Base-by-base conservation (phyloP, 2,888 invertebrate species). In the Amphipoea oculea region DNA sequence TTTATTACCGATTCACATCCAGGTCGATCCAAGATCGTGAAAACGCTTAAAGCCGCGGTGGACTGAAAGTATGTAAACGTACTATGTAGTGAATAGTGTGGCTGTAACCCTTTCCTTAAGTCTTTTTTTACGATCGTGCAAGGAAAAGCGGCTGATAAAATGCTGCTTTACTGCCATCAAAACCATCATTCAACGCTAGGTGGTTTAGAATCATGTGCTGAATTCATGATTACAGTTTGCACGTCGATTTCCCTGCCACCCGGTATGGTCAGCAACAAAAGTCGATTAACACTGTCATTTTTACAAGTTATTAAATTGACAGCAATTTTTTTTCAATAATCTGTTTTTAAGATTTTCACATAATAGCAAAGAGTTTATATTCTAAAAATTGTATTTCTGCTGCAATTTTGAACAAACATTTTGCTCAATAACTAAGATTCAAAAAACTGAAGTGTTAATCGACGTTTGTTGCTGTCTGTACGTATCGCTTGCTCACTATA, bases 41-140 rank as follows among this genome's bases (percentile, higher is more conserved):
- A 57, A 62, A 23, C 48, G 54, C n/a, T 74, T 81, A 73, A 73
- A 48, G 48, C 12, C 23, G 67, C 5, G 17, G 11, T 60, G 29
- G 17, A 42, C 68, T 75, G 23, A 81, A 75, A 63, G 40, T 82
- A 29, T 40, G 54, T 75, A 48, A 69, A 75, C 76, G 45, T 57
- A 81, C 40, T 57, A 51, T 76, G 23, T 68, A 57, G 75, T 69
- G 40, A 81, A 82, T 40, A 82, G 76, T 82, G 29, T 4, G n/a
- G 62, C 40, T 57, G 29, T 80, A 80, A 82, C 76, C 69, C 76
- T 60, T 82, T 82, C 60, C 57, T 81, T 57, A 76, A 60, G 48
- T 36, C n/a, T 63, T 69, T 75, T 76, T 82, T 81, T 82, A 81
- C 82, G 76, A 70, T 20, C 20, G 12, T 14, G 57, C 48, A 60